These are phyloP conservation scores for Drosophila rellima DNA, from an alignment of 2,888 invertebrate genomes.

Conservation along the genomic window DNA sequence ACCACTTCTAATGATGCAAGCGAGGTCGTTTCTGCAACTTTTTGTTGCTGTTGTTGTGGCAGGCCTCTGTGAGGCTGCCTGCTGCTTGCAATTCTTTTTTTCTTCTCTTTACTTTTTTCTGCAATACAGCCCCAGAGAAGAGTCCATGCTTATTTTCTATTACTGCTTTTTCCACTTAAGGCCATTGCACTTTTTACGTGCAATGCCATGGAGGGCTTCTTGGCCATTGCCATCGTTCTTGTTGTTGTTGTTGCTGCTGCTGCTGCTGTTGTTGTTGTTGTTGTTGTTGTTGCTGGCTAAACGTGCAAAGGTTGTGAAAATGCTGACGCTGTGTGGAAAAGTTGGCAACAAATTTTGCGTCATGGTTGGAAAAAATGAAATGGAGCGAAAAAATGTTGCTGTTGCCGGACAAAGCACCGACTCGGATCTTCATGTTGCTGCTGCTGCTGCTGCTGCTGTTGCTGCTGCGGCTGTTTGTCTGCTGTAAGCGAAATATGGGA, in stretches of 20 bases:
- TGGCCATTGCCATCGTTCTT: conserved; percentile 70
- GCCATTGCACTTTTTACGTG: conserved; percentile 82
- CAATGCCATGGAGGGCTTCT: conserved; percentile 77
- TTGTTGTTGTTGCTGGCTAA: conserved; percentile 37
- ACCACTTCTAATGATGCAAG: conserved; percentile 81
- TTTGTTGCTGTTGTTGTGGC: conserved; percentile 31
- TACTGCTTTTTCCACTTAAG: conserved; percentile 82
- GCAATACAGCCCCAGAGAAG: conserved; percentile 50
- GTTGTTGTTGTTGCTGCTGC: conserved; percentile 42
- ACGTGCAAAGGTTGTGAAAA: conserved; percentile 82
- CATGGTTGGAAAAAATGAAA: conserved; percentile 81
- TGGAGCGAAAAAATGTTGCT: conserved; percentile 79
- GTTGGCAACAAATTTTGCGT: conserved; percentile 81
- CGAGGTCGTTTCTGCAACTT: conserved; percentile 78
- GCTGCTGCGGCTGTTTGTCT: conserved; percentile 58
- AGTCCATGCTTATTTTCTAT: conserved; percentile 81
- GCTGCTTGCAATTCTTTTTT: conserved; percentile 70
- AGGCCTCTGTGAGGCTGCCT: conserved; percentile 45
- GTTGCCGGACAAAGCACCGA: conserved; percentile 70
- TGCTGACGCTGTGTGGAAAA: conserved; percentile 75
- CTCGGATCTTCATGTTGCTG: conserved; percentile 54
- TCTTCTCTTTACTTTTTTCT: conserved; percentile 30
- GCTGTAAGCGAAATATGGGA: conserved; percentile 74
- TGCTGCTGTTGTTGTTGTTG: conserved; percentile 24
- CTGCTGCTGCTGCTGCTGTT: conserved; percentile 21